Base-by-base conservation (phyloP, 1,140 invertebrate genomes). In the Zaprionus nigranus region DNA sequence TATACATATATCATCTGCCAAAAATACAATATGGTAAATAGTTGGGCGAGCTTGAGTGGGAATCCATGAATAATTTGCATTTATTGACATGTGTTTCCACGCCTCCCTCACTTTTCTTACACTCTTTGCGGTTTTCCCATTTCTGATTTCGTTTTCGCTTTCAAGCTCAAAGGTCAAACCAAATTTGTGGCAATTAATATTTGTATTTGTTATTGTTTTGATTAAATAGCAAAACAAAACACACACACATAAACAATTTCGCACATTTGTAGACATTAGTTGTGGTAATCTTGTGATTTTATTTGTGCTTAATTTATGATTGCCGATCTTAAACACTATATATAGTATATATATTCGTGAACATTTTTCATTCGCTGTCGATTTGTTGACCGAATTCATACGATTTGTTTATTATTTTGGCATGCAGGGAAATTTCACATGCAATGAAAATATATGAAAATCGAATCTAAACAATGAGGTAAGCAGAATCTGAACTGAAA, bases 401-500 rank as follows among this genome's bases (percentile, higher is more conserved):
- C 65, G 36, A 28, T 51, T 75, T 63, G 71, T 80, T 75, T 69
- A 75, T 70, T 80, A 53, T 75, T 75, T 51, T 22, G 38, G 15
- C 20, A 17, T 38, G 43, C 15, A n/a, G 38, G n/a, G 36, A 59
- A 30, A 51, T 63, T 26, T 46, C 40, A 17, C 26, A 6, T 9
- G 26, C 22, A 22, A 26, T 22, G 17, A 65, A 40, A 65, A 28
- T 57, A 38, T 17, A 34, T 12, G 53, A 66, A 46, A 56, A 49
- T 3, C 12, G 1, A 46, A 46, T 56, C 17, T 43, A 65, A 36
- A 58, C 59, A 75, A 73, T 74, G 49, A 5, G 30, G 43, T 60
- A 67, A 64, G 49, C 62, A 26, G 24, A 53, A 54, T 3, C 9
- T 11, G 3, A 54, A 3, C 12, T 26, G 20, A 7, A 36, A 64